Conservation (phyloP, 2,797 vertebrate species). For the Thaleichthys pacificus region DNA sequence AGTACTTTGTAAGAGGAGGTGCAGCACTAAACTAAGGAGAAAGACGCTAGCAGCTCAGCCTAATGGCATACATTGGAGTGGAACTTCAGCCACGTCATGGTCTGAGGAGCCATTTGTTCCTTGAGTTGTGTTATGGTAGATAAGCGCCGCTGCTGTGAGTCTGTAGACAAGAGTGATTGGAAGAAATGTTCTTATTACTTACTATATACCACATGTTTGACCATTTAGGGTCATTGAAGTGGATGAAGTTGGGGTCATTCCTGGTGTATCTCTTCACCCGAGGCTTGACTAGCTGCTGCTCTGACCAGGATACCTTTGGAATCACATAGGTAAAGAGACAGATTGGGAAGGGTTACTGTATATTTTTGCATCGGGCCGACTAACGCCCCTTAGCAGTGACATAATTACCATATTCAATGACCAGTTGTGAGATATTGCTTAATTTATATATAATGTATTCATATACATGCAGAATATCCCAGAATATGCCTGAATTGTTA, state of each 20-base stretch:
- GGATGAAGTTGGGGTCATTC: slow-evolving; percentile 63
- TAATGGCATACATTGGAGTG: neutral
- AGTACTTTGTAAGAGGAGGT: neutral
- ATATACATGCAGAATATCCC: too few species aligned
- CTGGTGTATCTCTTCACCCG: slow-evolving; percentile 81
- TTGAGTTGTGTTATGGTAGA: neutral
- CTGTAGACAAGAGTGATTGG: neutral
- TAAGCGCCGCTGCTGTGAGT: too few species aligned
- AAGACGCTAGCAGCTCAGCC: neutral
- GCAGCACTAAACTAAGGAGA: neutral
- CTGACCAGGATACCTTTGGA: slow-evolving; percentile 85
- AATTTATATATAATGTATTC: too few species aligned
- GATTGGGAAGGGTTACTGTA: slow-evolving; percentile 1
- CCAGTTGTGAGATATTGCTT: too few species aligned
- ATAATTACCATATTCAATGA: too few species aligned
- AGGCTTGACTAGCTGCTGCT: slow-evolving; percentile 86
- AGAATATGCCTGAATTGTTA: too few species aligned
- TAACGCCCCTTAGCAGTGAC: too few species aligned
- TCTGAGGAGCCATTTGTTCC: neutral
- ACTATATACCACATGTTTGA: slow-evolving; percentile 97
- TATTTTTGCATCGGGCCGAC: too few species aligned
- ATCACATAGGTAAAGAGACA: neutral
- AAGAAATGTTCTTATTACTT: slow-evolving; percentile 57
- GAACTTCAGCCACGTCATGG: neutral
- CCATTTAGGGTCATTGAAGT: slow-evolving; percentile 91